Base-by-base conservation (phyloP, 2,113 vertebrate genomes). In the Istiophorus platypterus region DNA sequence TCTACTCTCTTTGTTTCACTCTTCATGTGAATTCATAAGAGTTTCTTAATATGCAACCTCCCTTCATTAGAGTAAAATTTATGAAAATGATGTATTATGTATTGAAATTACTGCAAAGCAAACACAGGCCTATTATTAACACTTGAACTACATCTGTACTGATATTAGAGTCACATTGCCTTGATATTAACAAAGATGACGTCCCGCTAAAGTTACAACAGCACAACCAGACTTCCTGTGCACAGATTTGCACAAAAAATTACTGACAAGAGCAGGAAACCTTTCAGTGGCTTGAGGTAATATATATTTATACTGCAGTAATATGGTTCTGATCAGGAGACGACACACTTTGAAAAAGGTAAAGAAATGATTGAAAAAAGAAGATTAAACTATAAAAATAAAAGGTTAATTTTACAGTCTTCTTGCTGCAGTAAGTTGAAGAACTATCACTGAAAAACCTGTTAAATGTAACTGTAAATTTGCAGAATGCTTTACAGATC, bases 21-120 rank as follows among this genome's bases (percentile, higher is more conserved):
- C 91, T 94, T 95, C 94, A 97, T 96, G 96, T 96, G 96, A 96
- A 96, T 96, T 97, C 95, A 96, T 92, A 90, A 93, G 95, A 93
- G 80, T 94, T 95, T 58, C 87, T 96, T 95, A 87, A 81, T 94
- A 97, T 95, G 93, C 94, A 95, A 95, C 93, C 95, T 94, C 92
- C 92, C 95, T 96, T 97, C 95, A 97, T 97, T 97, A 97, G 95
- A 96, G 96, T 95, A 96, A 95, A 95, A 96, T 96, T 97, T 96
- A 96, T 97, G 95, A 97, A 95, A 96, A 97, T 96, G 51, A 95
- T 86, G 91, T 91, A 94, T 95, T 95, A 91, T 87, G 72, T 83
- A 92, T 90, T 92, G 58, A 88, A 91, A 92, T 96, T 90, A 94
- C 82, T 69, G 87, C 74, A 86, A 90, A 85, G 76, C 96, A 96